Evolutionary conservation across 2,797 vertebrate genomes (phyloP), one percentile per base, ranked within the genome.

Genomic region (Rhinogobio ventralis): DNA sequence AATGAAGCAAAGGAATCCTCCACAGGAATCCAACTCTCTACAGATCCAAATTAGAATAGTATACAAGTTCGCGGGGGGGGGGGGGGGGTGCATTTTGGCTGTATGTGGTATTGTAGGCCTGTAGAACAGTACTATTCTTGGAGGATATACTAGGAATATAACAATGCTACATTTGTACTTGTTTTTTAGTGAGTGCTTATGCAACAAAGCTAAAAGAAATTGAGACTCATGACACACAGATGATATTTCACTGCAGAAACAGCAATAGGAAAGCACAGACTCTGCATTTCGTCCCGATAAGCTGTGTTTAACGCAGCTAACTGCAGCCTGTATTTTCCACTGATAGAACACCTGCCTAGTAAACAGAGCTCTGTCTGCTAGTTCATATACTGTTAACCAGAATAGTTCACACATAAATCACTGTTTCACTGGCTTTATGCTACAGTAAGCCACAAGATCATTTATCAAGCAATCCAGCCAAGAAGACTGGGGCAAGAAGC

Each of bases 41-140:
- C 79, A 86, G 91, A 88, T 86, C 88, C 84, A 91, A 93, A 94
- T 93, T 93, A 92, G 87, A 92, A 90, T 90, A 87, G 84, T 66
- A 88, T 87, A 73, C 89, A 93, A 85, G 86, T 81, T 89, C 87
- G 28, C 86, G 84, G 73, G n/a, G 86, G 86, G 89, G 86, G 87
- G 28, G 86, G 84, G 73, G n/a, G 86, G 86, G 89, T 86, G 87
- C 75, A 82, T 87, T 80, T 88, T 82, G 64, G 77, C 86, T 90
- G 75, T 88, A 86, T 81, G 88, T 88, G 90, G 84, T 46, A 91
- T 92, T 85, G 86, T 49, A 72, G 82, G 82, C 85, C 7, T 76
- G 81, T 71, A 86, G 67, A 80, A 86, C 82, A 73, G 20, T 46
- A 45, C 57, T 86, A 60, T 82, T 86, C 36, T 88, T 83, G 33